Base-by-base conservation (phyloP, 2,797 vertebrate genomes). In the Mormyrus hasselquistii region DNA sequence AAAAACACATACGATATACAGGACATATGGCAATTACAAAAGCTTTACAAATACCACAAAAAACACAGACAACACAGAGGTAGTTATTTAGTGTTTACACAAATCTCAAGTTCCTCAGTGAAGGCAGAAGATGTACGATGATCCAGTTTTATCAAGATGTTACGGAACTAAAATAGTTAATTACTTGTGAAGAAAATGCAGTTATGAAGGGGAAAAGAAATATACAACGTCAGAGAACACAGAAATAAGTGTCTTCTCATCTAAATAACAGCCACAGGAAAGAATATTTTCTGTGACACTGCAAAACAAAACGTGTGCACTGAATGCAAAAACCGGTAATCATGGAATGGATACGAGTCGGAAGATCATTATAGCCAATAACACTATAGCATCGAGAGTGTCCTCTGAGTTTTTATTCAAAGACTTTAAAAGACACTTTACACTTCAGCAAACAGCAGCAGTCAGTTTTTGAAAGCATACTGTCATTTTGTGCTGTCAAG, bases 91-190 rank as follows among this genome's bases (percentile, higher is more conserved):
- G 87, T 25, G 19, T 6, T 65, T 44, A 88, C 38, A 59, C 62
- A 47, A 87, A 89, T 89, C 62, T 79, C 85, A 89, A 89, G 73
- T 88, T 88, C n/a, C 87, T 87, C 84, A 49, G 76, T 90, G 89
- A 47, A 38, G 47, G 59, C 76, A 53, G 57, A 14, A 62, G 87
- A 88, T 84, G 87, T 88, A 88, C 16, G 62, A 41, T 52, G 69
- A 38, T 22, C 19, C 44, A 50, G 50, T 55, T 5, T 69, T 86
- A 53, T n/a, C 16, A 4, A 55, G 49, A 62, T 29, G 52, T 57
- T 14, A 34, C 44, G 3, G 16, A 50, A 50, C 65, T 73, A 88
- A 86, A 86, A 38, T 4, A 38, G 44, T 12, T 53, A 73, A 82
- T 82, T 50, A 79, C 69, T 55, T 22, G 8, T 82, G 73, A 82